Conservation (phyloP, 2,797 vertebrate genomes). For the Gymnothorax reevesii region DNA sequence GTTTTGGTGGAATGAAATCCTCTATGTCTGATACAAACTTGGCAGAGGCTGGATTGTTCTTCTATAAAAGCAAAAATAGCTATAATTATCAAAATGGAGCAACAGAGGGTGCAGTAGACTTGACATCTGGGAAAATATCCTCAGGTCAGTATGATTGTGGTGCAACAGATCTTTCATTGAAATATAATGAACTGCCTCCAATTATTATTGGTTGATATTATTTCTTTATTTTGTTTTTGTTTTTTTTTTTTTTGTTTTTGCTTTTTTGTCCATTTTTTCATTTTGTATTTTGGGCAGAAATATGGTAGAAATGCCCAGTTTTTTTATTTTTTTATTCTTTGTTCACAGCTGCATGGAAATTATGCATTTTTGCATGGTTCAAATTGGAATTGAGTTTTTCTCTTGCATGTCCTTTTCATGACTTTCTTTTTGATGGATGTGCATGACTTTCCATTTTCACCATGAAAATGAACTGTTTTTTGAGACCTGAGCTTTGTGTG, state of each 20-base stretch:
- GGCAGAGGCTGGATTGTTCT: slow-evolving; percentile 82
- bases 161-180: slow-evolving; percentile 73
- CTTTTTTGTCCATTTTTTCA: slow-evolving; percentile 50
- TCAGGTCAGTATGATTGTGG: slow-evolving; percentile 84
- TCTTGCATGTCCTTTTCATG: slow-evolving; percentile 79
- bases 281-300: slow-evolving; percentile 61
- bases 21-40: slow-evolving; percentile 89
- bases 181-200: slow-evolving; percentile 61
- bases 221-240: slow-evolving; percentile 54
- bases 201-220: slow-evolving; percentile 68
- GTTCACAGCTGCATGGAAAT: slow-evolving; percentile 89
- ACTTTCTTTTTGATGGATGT: slow-evolving; percentile 68
- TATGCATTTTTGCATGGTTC: slow-evolving; percentile 87
- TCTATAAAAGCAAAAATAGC: slow-evolving; percentile 86
- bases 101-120: slow-evolving; percentile 88
- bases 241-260: slow-evolving; percentile 44
- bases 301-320: slow-evolving; percentile 45
- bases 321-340: slow-evolving; percentile 75
- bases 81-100: slow-evolving; percentile 83
- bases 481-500: slow-evolving; percentile 82
- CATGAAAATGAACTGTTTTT: slow-evolving; percentile 51
- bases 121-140: slow-evolving; percentile 89
- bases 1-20: slow-evolving; percentile 84
- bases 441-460: slow-evolving; percentile 70
- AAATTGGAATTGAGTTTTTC: slow-evolving; percentile 76